Evolutionary conservation across 2,113 vertebrate genomes (phyloP), one percentile per base, ranked within the genome.

Genomic region (Lampris incognitus): DNA sequence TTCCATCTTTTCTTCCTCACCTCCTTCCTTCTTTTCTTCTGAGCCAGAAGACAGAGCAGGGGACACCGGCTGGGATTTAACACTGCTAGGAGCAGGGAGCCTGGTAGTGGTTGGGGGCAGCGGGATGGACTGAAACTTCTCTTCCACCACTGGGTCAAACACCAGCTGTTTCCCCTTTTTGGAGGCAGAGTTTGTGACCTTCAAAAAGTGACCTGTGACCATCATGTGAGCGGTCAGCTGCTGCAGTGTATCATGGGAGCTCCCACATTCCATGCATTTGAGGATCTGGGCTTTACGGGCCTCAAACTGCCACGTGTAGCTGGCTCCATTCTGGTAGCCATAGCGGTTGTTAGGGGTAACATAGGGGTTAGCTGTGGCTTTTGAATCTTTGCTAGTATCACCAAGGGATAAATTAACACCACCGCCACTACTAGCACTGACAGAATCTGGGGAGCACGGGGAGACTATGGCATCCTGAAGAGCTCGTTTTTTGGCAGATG

Each of bases 191-290:
- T 97, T 98, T 56, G 98, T 99, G 79, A 99, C 98, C 88, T 99
- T 99, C 73, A 99, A 81, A 90, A 99, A 99, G 91, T 99, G 98
- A 65, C 98, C 98, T 0, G 98, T 99, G 82, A 99, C 98, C 98
- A 99, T 99, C 98, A 99, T 99, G 89, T 99, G 98, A 73, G 98
- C 97, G 1, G 98, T 99, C 80, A 99, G 96, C 91, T 99, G 98
- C 90, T 99, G 98, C 87, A 99, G 86, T 64, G 98, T 99, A 59
- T 99, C 98, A 38, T 99, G 98, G 24, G 97, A 99, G 92, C 98
- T 99, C 67, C 98, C 98, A 0, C 98, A 99, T 88, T 99, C 98
- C 98, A 99, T 99, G 92, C 98, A 99, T 90, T 99, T 99, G 77
- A 99, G 94, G 88, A 99, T 99, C 90, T 99, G 98, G 41, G 98